Evolutionary conservation across 2,797 vertebrate species (phyloP).

Genomic region (Phrynocephalus forsythii): DNA sequence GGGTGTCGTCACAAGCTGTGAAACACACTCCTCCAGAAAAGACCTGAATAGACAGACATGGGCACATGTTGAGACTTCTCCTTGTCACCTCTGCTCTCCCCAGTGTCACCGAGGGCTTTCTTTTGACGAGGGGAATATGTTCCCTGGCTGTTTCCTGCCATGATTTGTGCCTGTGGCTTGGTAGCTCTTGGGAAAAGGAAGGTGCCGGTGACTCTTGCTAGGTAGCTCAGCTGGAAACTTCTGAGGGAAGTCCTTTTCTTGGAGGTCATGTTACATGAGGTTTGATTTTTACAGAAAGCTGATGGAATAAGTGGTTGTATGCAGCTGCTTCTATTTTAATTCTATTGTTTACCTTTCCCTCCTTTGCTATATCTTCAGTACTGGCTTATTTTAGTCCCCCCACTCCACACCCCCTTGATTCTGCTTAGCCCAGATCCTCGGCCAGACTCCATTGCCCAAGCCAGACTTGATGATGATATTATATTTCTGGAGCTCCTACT

Average conservation of each 20-base stretch:
- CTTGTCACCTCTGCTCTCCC: neutral
- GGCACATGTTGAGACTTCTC: neutral
- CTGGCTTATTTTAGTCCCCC: neutral
- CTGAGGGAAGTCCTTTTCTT: neutral
- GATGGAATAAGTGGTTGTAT: neutral
- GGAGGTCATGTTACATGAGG: neutral
- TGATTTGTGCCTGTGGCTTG: conserved; percentile 27
- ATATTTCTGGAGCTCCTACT: neutral
- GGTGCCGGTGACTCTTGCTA: neutral
- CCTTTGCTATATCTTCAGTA: neutral
- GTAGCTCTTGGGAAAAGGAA: conserved; percentile 20
- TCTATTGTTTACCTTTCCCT: neutral
- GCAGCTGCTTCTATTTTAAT: neutral
- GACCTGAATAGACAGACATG: neutral
- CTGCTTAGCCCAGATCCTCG: neutral
- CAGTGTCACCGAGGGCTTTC: neutral
- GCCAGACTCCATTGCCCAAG: neutral
- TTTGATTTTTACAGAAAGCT: neutral
- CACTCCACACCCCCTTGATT: too few relatives aligned
- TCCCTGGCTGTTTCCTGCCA: conserved; percentile 34
- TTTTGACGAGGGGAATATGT: neutral
- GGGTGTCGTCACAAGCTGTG: neutral
- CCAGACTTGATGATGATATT: neutral
- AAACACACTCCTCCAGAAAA: conserved; percentile 1
- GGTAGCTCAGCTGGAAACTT: conserved; percentile 14